Conservation (phyloP, 2,888 invertebrate genomes). For the Thumatha senex region DNA sequence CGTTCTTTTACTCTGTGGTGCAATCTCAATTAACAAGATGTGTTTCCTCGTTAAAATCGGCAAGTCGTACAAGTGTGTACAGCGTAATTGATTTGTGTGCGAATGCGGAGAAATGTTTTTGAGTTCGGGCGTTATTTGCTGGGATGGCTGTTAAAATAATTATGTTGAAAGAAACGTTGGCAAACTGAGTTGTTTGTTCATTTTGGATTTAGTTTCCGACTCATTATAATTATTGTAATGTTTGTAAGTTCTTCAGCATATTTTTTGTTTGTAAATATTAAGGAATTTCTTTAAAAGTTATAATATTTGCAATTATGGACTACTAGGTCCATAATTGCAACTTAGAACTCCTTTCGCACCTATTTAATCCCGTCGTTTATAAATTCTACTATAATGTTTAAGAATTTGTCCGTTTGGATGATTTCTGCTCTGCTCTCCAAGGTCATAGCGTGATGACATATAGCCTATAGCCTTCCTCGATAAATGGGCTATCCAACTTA, state of each 20-base stretch:
- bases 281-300: no score
- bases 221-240: neutral
- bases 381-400: no score
- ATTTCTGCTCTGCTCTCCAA: no score
- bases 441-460: no score
- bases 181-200: neutral
- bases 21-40: conserved; percentile 81
- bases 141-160: conserved; percentile 3
- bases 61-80: conserved; percentile 60
- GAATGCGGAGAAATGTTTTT: conserved; percentile 9
- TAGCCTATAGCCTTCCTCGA: no score
- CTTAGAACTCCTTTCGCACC: no score
- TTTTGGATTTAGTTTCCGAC: neutral
- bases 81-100: conserved; percentile 34
- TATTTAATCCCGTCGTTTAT: no score
- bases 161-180: conserved; percentile 3
- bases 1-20: conserved; percentile 66
- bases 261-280: no score
- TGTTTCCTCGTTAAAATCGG: conserved; percentile 79
- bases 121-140: neutral
- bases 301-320: no score
- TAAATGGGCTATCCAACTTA: no score
- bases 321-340: no score
- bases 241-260: neutral
- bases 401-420: no score